Percentiles rank a stretch among this genome's conserved stretches.
These are phyloP conservation scores for Ametastegia equiseti DNA, from an alignment of 2,888 invertebrate genomes.

Conservation along the genomic window DNA sequence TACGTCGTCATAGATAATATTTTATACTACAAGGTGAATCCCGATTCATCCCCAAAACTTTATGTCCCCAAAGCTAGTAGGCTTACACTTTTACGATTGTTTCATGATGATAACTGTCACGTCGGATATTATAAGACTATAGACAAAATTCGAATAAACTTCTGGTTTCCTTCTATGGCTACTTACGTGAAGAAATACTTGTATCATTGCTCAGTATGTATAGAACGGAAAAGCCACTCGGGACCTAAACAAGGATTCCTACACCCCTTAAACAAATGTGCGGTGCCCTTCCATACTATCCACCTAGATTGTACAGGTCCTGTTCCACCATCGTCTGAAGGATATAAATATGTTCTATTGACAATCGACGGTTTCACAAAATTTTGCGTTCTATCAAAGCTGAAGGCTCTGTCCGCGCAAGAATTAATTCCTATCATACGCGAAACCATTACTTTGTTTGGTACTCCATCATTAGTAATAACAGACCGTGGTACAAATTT, in stretches of 20 bases:
- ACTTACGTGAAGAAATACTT: slow-evolving; percentile 59
- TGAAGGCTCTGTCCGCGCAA: slow-evolving; percentile 53
- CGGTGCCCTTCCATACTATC: slow-evolving; percentile 47
- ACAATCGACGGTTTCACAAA: slow-evolving; percentile 54
- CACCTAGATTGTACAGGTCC: slow-evolving; percentile 49
- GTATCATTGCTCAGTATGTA: slow-evolving; percentile 60
- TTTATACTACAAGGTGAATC: no score
- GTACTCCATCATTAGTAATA: slow-evolving; percentile 47
- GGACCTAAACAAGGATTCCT: slow-evolving; percentile 37
- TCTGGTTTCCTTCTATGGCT: slow-evolving; percentile 61
- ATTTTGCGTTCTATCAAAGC: slow-evolving; percentile 51
- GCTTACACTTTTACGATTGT: no score
- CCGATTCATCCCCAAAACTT: no score
- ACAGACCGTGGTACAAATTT: slow-evolving; percentile 52
- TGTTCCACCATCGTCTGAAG: no score
- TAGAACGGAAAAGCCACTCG: not conserved
- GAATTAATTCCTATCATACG: slow-evolving; percentile 51
- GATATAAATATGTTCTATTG: slow-evolving; percentile 37
- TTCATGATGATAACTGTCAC: no score
- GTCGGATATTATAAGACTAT: slow-evolving; percentile 58
- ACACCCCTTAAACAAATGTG: slow-evolving; percentile 43
- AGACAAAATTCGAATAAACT: slow-evolving; percentile 56
- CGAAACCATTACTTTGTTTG: slow-evolving; percentile 49
- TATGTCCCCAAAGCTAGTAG: no score
- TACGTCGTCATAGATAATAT: no score